Conservation (phyloP, 2,113 vertebrate species). For the Otis tarda region DNA sequence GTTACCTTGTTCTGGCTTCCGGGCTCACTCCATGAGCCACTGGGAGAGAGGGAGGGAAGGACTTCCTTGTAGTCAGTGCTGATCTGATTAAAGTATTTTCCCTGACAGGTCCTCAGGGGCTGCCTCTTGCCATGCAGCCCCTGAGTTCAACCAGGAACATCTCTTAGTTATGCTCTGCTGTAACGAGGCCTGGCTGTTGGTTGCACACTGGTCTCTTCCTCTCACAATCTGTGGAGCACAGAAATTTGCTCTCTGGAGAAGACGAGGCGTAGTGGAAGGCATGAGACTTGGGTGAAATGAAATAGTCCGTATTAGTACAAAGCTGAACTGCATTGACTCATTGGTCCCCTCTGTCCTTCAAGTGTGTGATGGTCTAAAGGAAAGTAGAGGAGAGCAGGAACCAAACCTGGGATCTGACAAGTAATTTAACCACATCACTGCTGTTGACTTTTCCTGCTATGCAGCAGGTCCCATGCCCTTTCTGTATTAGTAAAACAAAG, state of each 20-base stretch:
- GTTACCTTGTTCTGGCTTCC: background rate
- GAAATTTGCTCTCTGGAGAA: background rate
- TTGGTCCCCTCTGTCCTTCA: background rate
- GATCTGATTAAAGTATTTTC: background rate
- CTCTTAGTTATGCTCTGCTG: background rate
- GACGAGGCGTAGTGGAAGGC: fast-evolving
- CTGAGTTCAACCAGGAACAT: background rate
- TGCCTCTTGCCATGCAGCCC: background rate
- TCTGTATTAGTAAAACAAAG: background rate
- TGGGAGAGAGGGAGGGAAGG: background rate
- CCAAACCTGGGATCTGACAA: background rate
- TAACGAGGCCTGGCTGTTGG: background rate
- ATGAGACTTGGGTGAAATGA: background rate
- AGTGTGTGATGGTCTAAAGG: background rate
- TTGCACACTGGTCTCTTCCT: background rate
- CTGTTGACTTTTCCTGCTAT: background rate
- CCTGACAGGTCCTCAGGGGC: background rate
- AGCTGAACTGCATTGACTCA: background rate
- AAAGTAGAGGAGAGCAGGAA: background rate
- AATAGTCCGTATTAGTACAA: background rate
- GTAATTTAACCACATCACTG: background rate
- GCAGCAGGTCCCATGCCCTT: background rate
- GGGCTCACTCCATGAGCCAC: background rate
- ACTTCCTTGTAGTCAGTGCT: background rate
- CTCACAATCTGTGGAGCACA: background rate